These are phyloP conservation scores for Choristoneura rosaceana DNA, from an alignment of 2,888 invertebrate species.

Conservation along the genomic window DNA sequence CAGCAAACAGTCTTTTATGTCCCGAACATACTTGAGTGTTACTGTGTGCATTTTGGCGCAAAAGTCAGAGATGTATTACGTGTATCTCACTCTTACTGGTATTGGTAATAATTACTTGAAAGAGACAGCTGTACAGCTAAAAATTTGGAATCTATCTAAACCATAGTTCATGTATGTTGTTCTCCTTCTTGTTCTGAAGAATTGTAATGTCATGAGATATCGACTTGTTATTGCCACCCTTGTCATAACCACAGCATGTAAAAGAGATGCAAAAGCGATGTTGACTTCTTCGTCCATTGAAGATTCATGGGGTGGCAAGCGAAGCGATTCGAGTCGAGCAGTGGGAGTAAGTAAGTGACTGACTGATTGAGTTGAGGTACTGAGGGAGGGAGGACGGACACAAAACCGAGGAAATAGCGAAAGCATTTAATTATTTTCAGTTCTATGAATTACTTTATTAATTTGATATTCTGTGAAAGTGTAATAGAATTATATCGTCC, in stretches of 20 bases:
- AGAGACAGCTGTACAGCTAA: conserved; percentile 4
- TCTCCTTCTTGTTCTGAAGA: not conserved
- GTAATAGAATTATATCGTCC: conserved; percentile 9
- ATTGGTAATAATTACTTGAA: not conserved
- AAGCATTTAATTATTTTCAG: conserved; percentile 32
- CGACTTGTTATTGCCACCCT: conserved; percentile 9
- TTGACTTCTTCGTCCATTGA: conserved; percentile 20
- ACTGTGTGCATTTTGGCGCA: conserved; percentile 5
- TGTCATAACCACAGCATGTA: not conserved
- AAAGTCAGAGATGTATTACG: not conserved
- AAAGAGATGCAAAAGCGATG: conserved; percentile 2
- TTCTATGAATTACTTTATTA: conserved; percentile 10
- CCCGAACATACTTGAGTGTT: not conserved
- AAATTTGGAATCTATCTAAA: not conserved
- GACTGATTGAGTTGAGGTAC: not conserved
- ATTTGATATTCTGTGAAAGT: conserved; percentile 29
- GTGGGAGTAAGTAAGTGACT: not conserved
- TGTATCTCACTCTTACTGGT: conserved; percentile 3
- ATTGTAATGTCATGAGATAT: not conserved
- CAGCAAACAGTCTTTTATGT: not conserved
- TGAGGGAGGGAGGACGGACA: conserved; percentile 1
- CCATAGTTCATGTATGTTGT: too few species aligned
- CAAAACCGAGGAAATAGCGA: conserved; percentile 27
- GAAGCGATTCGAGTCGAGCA: conserved; percentile 15
- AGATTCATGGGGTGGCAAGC: conserved; percentile 17